Evolutionary conservation across 2,888 invertebrate genomes (phyloP).

Genomic region (Rhaphigaster nebulosa): DNA sequence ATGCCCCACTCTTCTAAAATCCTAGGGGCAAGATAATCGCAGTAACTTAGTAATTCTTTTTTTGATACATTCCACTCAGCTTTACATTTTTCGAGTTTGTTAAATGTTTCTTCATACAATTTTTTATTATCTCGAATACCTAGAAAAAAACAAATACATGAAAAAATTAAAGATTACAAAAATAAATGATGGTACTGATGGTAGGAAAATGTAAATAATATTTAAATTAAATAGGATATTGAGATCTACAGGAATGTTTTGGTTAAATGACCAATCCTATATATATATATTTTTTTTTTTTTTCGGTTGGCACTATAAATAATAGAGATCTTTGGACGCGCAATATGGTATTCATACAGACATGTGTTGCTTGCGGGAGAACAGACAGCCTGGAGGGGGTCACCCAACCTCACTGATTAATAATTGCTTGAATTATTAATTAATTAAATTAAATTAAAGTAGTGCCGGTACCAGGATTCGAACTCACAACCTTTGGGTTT

Average conservation of each 20-base stretch:
- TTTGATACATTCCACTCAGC: slow-evolving; percentile 60
- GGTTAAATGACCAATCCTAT: no score
- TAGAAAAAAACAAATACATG: not conserved
- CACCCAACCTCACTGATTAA: no score
- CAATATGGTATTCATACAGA: no score
- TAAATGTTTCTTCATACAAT: slow-evolving; percentile 14
- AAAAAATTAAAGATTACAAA: not conserved
- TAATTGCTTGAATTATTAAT: no score
- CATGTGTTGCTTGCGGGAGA: no score
- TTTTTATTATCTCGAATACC: slow-evolving; percentile 30
- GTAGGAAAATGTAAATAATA: not conserved
- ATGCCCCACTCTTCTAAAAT: slow-evolving; percentile 61
- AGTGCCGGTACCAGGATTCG: no score
- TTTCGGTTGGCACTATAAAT: no score
- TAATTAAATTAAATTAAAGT: no score
- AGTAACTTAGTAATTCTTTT: slow-evolving; percentile 58
- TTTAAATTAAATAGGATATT: not conserved
- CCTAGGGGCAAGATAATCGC: slow-evolving; percentile 61
- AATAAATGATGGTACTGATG: not conserved
- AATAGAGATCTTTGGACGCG: no score
- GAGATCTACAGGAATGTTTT: not conserved
- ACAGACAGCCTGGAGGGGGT: no score
- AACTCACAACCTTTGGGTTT: no score
- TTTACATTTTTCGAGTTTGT: not conserved
- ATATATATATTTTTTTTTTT: no score